Evolutionary conservation across 2,797 vertebrate genomes (phyloP), one percentile per base, ranked within the genome.

Genomic region (Parambassis ranga): DNA sequence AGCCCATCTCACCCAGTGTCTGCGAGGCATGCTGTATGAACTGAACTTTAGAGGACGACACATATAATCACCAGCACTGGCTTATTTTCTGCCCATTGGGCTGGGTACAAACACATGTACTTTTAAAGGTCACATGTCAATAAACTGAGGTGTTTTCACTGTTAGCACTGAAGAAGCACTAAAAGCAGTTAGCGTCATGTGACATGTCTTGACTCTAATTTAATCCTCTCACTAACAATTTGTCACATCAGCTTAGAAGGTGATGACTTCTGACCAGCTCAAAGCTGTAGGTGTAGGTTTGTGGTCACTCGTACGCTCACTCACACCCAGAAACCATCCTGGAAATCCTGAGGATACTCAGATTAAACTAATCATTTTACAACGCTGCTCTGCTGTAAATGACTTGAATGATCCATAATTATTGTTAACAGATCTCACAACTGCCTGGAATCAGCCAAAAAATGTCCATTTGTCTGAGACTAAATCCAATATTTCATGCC

Each of bases 401-500:
- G 18, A 36, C 46, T 57, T 65, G 7, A 79, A 77, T 63, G 46
- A 49, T 42, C 33, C 32, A 44, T 58, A 71, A 64, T 76, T 79
- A 68, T 69, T 61, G 47, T 59, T 49, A 73, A 83, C 53, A 70
- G 53, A 38, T 77, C 52, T 43, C 37, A 71, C 10, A 37, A 69
- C 55, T 66, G 61, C 59, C 59, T 58, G 57, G 51, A 75, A 76
- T 83, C 71, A 51, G 67, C 46, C 49, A 46, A 60, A 79, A 36
- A 27, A 46, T 60, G 72, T 71, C 31, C 44, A 82, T 72, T 78
- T 79, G 77, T 67, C 70, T 42, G 16, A 70, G 11, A 48, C 61
- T 71, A 73, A 90, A 90, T 85, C 70, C 78, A 31, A 60, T 82
- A 85, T 84, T 79, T 87, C 74, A 85, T 72, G 79, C 78, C 61